phyloP scores from a whole-genome alignment of 2,797 vertebrate species.

The Cynodonichthys magdalenae region DNA sequence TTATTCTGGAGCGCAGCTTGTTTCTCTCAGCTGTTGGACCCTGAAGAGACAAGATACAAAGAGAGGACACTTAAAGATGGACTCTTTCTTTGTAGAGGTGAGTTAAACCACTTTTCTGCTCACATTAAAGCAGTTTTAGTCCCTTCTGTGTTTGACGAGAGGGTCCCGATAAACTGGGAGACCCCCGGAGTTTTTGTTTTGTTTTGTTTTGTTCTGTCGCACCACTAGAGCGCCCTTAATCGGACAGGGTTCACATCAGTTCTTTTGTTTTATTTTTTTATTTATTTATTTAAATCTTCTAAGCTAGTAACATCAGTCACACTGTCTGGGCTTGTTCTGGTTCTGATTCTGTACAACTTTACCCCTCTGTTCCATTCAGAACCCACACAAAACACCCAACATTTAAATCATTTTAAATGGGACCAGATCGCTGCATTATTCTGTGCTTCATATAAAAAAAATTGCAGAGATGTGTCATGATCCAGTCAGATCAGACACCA shows the following conservation, averaged over 20 bases:
- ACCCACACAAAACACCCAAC: background rate
- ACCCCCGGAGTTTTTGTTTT: constrained; percentile 41
- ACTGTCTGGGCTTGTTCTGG: background rate
- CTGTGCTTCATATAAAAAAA: background rate
- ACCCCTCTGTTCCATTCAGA: no score
- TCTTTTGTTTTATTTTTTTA: background rate
- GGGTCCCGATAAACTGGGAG: background rate
- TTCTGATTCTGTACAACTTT: background rate
- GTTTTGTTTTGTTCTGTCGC: constrained; percentile 6
- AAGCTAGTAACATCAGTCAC: no score
- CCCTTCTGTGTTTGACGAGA: background rate
- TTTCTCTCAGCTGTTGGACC: constrained; percentile 63
- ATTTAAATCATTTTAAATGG: background rate
- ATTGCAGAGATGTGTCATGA: constrained; percentile 44
- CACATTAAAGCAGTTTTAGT: background rate
- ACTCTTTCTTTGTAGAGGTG: constrained; percentile 73
- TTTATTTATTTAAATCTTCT: background rate
- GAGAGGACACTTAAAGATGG: constrained; percentile 60
- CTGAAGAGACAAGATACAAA: constrained; percentile 69
- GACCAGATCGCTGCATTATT: background rate
- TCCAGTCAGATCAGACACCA: constrained; percentile 28
- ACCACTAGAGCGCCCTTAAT: background rate
- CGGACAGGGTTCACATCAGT: background rate
- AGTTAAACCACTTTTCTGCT: background rate
- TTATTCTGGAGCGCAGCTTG: constrained; percentile 44